Base-by-base conservation (phyloP, 2,113 vertebrate genomes). In the Erythrolamprus reginae region DNA sequence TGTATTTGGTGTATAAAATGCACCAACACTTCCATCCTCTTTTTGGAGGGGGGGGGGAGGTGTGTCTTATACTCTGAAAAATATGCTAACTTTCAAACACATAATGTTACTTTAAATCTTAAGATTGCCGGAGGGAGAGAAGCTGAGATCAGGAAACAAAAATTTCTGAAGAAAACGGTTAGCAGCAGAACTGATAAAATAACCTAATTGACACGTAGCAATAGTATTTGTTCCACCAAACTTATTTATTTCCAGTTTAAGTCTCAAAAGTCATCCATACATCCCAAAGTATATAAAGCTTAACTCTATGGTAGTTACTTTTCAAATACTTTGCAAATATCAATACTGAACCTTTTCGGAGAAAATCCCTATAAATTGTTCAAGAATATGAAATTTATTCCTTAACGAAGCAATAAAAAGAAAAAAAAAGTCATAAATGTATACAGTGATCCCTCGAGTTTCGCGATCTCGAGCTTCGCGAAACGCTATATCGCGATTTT, bases 191-290 rank as follows among this genome's bases (percentile, higher is more conserved):
- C 26, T 82, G 38, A 19, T 50, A 45, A 61, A 10, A 23, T 52
- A 52, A 48, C 51, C n/a, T 89, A 90, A 92, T 65, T 45, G 10
- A 91, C 53, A 61, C 52, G 87, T 51, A 86, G 42, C 47, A 88
- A 65, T 17, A 33, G 48, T 84, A 83, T 87, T 87, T 86, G 47
- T 92, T 92, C 48, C 84, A 87, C n/a, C 88, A 87, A 55, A 48
- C 50, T 53, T 77, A 52, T 87, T 91, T 83, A 92, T 90, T 92
- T 90, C 55, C 47, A 90, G 26, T 87, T 12, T 61, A 92, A 93
- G 91, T 93, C 17, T 85, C 65, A 93, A 48, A 58, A 15, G 38
- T 4, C 84, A 47, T 89, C 19, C 88, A 89, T 17, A 38, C 7
- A 87, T 21, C 45, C 84, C 91, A 91, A 55, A 92, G 86, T 45